Conservation (phyloP, 2,888 invertebrate species). For the Seira sanloemensis region DNA sequence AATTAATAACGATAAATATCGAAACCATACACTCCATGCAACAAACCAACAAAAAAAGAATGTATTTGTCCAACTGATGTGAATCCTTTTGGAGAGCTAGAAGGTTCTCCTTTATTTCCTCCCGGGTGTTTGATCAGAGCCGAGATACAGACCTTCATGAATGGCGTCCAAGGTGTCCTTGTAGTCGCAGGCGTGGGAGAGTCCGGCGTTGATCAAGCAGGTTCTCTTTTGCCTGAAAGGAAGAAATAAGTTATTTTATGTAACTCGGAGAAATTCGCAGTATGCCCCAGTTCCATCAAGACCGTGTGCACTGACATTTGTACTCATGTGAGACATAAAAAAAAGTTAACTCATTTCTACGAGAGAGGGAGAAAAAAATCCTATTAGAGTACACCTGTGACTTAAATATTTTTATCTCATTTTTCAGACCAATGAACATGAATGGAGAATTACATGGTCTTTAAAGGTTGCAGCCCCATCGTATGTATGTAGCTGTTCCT, state of each 20-base stretch:
- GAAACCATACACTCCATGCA: too few relatives aligned
- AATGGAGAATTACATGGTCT: background rate
- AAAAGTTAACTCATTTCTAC: background rate
- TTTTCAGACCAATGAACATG: constrained; percentile 4
- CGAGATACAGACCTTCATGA: constrained; percentile 75
- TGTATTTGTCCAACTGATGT: too few relatives aligned
- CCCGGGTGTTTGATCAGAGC: constrained; percentile 75
- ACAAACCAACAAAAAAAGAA: too few relatives aligned
- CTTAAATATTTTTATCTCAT: constrained; percentile 11
- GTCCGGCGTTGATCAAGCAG: constrained; percentile 75
- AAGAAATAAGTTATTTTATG: background rate
- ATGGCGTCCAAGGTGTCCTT: constrained; percentile 75
- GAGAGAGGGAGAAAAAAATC: background rate
- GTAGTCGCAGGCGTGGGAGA: constrained; percentile 76
- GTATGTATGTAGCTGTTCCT: background rate
- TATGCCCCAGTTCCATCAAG: background rate
- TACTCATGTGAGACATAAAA: background rate
- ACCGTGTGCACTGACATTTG: background rate
- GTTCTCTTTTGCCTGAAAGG: constrained; percentile 74
- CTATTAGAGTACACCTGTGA: background rate
- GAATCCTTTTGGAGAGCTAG: too few relatives aligned
- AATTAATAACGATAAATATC: too few relatives aligned
- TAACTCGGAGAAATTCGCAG: background rate
- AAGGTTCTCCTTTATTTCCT: constrained; percentile 71
- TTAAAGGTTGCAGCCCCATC: too few relatives aligned